Conservation (phyloP, 2,797 vertebrate genomes). For the Alectoris magna region DNA sequence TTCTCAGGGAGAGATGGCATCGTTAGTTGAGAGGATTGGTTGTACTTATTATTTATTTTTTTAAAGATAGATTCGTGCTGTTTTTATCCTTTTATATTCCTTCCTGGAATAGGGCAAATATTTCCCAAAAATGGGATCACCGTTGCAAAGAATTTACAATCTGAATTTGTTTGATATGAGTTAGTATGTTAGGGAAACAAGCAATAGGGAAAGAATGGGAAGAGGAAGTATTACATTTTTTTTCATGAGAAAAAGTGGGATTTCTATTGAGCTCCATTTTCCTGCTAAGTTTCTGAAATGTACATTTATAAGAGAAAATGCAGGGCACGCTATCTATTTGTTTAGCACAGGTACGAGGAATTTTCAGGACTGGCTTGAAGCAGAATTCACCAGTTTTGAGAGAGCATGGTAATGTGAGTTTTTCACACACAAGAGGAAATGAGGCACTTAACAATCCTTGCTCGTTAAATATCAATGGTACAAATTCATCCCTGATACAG, state of each 20-base stretch:
- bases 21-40: too few relatives aligned
- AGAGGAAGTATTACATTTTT: neutral
- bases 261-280: neutral
- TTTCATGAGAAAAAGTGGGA: neutral
- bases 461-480: neutral
- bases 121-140: neutral
- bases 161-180: rapidly evolving
- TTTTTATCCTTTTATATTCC: neutral
- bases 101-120: neutral
- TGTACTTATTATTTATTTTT: neutral
- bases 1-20: neutral
- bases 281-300: neutral
- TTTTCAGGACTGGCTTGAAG: neutral
- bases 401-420: neutral
- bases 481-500: neutral
- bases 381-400: neutral
- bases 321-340: neutral
- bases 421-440: neutral
- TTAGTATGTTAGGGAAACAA: neutral
- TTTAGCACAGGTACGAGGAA: neutral
- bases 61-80: neutral
- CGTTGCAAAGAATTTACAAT: neutral
- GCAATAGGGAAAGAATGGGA: neutral
- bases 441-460: neutral
- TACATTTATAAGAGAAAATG: neutral